Evolutionary conservation across 2,888 invertebrate genomes (phyloP).

Genomic region (Griposia aprilina): DNA sequence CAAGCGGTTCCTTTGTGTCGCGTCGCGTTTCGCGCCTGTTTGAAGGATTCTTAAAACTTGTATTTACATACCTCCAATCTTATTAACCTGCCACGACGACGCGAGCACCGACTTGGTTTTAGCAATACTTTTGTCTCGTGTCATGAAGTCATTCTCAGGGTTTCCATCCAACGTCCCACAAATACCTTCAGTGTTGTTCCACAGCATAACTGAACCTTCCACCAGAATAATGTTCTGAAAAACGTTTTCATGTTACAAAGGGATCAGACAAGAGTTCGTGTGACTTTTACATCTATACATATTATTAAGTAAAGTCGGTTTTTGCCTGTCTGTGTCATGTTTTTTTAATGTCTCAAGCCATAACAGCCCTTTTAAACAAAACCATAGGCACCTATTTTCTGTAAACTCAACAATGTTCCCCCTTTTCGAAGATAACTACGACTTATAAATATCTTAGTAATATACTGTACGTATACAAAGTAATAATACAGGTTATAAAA

Average conservation of each 20-base stretch:
- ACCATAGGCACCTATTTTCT: no score
- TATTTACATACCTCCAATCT: conserved; percentile 84
- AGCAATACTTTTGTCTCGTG: conserved; percentile 90
- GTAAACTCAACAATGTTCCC: no score
- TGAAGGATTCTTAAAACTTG: not conserved
- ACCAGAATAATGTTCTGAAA: conserved; percentile 92
- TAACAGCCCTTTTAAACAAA: no score
- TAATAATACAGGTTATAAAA: no score
- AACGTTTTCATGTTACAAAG: not conserved
- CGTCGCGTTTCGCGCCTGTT: no score
- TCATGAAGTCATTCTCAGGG: conserved; percentile 92
- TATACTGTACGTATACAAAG: no score
- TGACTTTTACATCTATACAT: not conserved
- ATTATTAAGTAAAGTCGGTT: no score
- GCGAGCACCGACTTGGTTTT: conserved; percentile 88
- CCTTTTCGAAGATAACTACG: no score
- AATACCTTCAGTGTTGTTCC: conserved; percentile 95
- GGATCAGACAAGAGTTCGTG: not conserved
- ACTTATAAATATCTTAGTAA: no score
- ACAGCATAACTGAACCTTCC: conserved; percentile 92
- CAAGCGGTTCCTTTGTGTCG: no score
- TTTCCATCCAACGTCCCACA: conserved; percentile 95
- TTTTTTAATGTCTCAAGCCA: no score
- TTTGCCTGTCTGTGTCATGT: no score
- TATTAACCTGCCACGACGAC: conserved; percentile 91